These are phyloP conservation scores for Synergus laeviventris DNA, from an alignment of 2,888 invertebrate genomes.

Conservation along the genomic window DNA sequence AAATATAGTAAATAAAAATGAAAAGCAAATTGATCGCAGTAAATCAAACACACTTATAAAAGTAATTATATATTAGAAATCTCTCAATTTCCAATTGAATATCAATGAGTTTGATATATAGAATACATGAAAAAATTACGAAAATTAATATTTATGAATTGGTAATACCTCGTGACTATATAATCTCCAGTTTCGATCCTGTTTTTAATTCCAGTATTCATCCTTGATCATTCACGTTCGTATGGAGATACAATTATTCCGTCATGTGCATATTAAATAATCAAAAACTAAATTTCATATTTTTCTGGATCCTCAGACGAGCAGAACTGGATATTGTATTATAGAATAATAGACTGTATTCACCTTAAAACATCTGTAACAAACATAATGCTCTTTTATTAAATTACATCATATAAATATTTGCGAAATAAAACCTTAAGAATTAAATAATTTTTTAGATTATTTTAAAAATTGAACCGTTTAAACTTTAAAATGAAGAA, in stretches of 20 bases:
- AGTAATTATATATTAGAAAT: background rate
- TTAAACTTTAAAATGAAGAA: background rate
- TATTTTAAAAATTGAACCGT: background rate
- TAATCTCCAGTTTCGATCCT: background rate
- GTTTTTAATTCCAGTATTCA: background rate
- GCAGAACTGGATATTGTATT: too few species aligned
- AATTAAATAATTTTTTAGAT: too few species aligned
- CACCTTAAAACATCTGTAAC: too few species aligned
- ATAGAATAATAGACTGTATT: too few species aligned
- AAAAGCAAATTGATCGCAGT: background rate
- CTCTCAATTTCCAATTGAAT: background rate
- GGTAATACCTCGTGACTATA: background rate
- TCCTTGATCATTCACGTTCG: background rate
- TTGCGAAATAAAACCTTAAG: too few species aligned
- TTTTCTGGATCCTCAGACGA: too few species aligned
- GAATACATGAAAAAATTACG: background rate
- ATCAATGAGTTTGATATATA: background rate
- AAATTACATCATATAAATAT: too few species aligned
- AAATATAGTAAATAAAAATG: background rate
- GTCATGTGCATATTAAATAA: background rate
- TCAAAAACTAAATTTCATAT: too few species aligned
- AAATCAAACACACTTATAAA: background rate
- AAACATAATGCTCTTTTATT: too few species aligned
- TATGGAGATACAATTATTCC: background rate
- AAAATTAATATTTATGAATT: background rate